Evolutionary conservation across 2,797 vertebrate species (phyloP).

Genomic region (Acanthurus leucopareius): DNA sequence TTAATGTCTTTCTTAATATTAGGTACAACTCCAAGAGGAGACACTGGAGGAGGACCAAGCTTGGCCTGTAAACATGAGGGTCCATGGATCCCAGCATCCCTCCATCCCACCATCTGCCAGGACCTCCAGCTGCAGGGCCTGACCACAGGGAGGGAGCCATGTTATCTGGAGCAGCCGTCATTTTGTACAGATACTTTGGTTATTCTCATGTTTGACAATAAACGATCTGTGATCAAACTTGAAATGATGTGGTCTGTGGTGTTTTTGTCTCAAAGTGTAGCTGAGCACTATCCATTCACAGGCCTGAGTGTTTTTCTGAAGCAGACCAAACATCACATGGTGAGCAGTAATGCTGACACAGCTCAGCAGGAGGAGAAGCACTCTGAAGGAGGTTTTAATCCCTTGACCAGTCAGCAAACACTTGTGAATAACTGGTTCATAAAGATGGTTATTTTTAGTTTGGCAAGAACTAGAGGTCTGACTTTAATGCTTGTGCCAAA

Average conservation of each 20-base stretch:
- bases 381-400: slow-evolving; percentile 14
- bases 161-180: slow-evolving; percentile 74
- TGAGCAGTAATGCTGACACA: slow-evolving; percentile 14
- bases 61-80: slow-evolving; percentile 87
- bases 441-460: slow-evolving; percentile 26
- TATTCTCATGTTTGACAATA: slow-evolving; percentile 84
- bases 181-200: slow-evolving; percentile 88
- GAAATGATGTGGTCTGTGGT: neutral
- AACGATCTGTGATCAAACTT: slow-evolving; percentile 80
- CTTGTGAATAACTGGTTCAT: neutral
- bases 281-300: neutral
- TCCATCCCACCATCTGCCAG: slow-evolving; percentile 54
- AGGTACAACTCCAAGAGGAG: slow-evolving; percentile 98
- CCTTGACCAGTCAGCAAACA: slow-evolving; percentile 30
- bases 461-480: neutral
- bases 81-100: slow-evolving; percentile 50
- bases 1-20: slow-evolving; percentile 7
- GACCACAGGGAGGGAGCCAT: slow-evolving; percentile 61
- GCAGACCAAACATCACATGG: slow-evolving; percentile 9
- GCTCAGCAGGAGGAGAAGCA: slow-evolving; percentile 13
- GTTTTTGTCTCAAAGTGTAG: neutral
- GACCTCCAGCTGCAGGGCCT: slow-evolving; percentile 71
- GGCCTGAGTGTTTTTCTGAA: neutral
- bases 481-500: slow-evolving; percentile 8
- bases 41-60: slow-evolving; percentile 95